Evolutionary conservation across 2,113 vertebrate species (phyloP).

Genomic region (Laticauda colubrina): DNA sequence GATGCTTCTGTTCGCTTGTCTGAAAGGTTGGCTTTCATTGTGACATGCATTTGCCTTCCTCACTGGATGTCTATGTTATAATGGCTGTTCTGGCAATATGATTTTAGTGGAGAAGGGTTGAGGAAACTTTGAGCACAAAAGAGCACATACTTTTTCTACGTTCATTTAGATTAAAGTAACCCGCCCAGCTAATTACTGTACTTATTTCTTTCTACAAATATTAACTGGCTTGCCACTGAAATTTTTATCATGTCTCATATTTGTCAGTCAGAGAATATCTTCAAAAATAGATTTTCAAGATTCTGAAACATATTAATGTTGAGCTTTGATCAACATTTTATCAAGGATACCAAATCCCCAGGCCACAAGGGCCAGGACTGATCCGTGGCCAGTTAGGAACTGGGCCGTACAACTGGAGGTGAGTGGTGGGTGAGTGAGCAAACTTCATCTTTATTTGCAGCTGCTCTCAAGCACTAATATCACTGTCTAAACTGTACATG

Average conservation of each 20-base stretch:
- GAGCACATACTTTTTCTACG: neutral
- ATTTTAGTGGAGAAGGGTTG: neutral
- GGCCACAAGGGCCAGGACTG: neutral
- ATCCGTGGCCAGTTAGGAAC: too few relatives aligned
- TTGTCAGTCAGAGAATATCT: neutral
- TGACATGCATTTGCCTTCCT: neutral
- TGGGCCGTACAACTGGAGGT: too few relatives aligned
- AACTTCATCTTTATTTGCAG: too few relatives aligned
- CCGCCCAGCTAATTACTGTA: neutral
- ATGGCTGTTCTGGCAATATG: neutral
- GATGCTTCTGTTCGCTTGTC: too few relatives aligned
- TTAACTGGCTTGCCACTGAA: neutral
- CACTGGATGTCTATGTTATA: neutral
- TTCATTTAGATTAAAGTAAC: neutral
- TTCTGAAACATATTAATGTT: neutral
- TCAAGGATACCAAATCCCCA: neutral
- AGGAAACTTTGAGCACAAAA: neutral
- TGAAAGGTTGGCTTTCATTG: too few relatives aligned
- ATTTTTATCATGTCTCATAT: neutral
- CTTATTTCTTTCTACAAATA: neutral
- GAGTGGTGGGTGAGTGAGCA: too few relatives aligned
- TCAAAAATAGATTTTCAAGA: neutral
- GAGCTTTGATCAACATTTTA: fast-evolving
- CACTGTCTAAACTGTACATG: neutral
- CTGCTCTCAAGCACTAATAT: neutral